Conservation (phyloP, 2,888 invertebrate species). For the Cyaniris semiargus region DNA sequence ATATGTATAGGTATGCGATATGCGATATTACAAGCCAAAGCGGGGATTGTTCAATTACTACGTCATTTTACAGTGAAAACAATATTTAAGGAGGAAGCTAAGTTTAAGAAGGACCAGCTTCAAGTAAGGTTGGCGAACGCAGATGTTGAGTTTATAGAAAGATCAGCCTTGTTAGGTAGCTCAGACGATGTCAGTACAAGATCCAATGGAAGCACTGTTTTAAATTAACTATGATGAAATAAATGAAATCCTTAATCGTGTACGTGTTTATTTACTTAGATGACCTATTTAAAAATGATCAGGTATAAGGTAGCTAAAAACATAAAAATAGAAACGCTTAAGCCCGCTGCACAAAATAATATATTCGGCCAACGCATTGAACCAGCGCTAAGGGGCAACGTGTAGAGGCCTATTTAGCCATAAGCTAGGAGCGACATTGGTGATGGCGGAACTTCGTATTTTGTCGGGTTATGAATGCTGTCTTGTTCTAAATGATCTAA, state of each 20-base stretch:
- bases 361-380: too few relatives aligned
- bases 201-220: neutral
- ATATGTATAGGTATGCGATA: conserved; percentile 17
- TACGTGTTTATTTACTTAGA: neutral
- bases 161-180: neutral
- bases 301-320: too few relatives aligned
- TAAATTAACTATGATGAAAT: neutral
- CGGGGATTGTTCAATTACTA: neutral
- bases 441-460: too few relatives aligned
- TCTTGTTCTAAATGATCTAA: too few relatives aligned
- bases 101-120: conserved; percentile 41
- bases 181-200: neutral
- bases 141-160: conserved; percentile 39
- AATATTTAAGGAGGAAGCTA: conserved; percentile 44
- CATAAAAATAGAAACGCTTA: too few relatives aligned
- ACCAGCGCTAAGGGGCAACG: too few relatives aligned
- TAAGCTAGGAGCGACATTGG: too few relatives aligned
- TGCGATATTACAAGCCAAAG: neutral
- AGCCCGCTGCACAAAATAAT: too few relatives aligned
- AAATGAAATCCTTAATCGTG: neutral
- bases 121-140: conserved; percentile 39
- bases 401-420: too few relatives aligned
- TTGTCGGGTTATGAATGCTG: too few relatives aligned
- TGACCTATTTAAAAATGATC: neutral
- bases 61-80: neutral